Percentiles rank a stretch among this genome's conserved stretches.
Conservation (phyloP, 2,113 vertebrate species). For the Capricornis sumatraensis region DNA sequence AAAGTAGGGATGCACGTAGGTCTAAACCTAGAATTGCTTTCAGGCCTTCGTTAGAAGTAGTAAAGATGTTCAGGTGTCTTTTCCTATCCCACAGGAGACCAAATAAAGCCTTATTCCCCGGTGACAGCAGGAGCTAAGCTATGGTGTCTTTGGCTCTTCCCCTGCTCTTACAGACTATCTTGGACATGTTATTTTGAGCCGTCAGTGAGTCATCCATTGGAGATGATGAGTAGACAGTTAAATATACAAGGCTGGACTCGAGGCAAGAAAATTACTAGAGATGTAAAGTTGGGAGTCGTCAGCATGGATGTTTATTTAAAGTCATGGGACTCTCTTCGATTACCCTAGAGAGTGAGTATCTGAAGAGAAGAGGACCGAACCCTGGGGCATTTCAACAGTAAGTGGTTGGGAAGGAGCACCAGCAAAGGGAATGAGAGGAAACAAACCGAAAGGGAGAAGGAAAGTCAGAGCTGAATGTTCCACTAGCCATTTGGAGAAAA, state of each 20-base stretch:
- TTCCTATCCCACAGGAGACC: not conserved
- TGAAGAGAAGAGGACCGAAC: not conserved
- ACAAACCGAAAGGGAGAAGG: not conserved
- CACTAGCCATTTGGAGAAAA: not conserved
- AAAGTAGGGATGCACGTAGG: not conserved
- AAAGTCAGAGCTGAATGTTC: not conserved
- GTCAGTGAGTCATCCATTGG: not conserved
- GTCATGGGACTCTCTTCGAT: not conserved
- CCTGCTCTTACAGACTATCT: not conserved
- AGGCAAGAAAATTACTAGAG: not conserved
- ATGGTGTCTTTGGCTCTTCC: not conserved
- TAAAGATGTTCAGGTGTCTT: not conserved
- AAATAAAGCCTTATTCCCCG: not conserved
- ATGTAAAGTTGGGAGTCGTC: not conserved
- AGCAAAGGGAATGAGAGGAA: not conserved
- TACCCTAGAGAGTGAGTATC: not conserved
- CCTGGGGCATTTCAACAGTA: not conserved
- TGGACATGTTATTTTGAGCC: not conserved
- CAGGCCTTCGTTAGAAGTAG: not conserved
- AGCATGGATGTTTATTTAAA: not conserved
- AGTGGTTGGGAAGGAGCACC: not conserved
- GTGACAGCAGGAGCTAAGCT: not conserved
- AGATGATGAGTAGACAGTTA: constrained; percentile 9
- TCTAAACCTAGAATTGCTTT: not conserved
- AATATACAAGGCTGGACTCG: not conserved